A percentile compares a stretch with the other conserved stretches of the same genome.
These are phyloP conservation scores for Tychaedon coryphoeus DNA, from an alignment of 2,113 vertebrate species.

Conservation along the genomic window DNA sequence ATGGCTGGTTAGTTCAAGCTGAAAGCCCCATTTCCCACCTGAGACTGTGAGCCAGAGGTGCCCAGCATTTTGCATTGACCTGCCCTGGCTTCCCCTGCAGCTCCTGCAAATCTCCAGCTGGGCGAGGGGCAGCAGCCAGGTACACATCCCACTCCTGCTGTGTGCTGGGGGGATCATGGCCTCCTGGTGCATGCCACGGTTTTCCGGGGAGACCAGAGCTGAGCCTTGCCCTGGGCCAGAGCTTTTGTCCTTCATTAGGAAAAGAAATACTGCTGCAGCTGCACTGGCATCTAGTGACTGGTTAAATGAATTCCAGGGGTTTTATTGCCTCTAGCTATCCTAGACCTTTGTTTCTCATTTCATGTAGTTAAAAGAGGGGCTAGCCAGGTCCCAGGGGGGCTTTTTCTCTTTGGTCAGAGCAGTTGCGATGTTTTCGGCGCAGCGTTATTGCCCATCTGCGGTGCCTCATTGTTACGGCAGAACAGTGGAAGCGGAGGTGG, in stretches of 20 bases:
- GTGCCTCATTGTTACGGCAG: constrained; percentile 17
- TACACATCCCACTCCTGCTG: rapidly evolving
- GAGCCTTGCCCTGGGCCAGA: not conserved
- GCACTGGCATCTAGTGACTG: constrained; percentile 64
- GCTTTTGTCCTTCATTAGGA: constrained; percentile 36
- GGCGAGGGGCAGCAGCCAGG: rapidly evolving
- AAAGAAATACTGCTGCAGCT: constrained; percentile 63
- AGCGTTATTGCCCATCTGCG: constrained; percentile 26
- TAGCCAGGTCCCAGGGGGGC: constrained; percentile 16
- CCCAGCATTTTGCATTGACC: rapidly evolving
- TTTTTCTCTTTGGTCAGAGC: constrained; percentile 44
- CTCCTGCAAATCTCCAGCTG: not conserved
- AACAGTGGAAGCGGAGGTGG: not conserved
- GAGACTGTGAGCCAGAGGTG: not conserved
- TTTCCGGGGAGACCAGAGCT: not conserved
- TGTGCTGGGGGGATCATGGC: rapidly evolving
- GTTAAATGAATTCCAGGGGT: constrained; percentile 65
- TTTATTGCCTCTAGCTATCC: constrained; percentile 61
- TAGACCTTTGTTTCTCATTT: constrained; percentile 59
- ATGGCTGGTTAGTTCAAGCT: not conserved
- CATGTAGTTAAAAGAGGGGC: constrained; percentile 41
- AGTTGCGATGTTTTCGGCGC: constrained; percentile 22
- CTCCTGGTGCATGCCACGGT: not conserved
- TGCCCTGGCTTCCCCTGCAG: not conserved
- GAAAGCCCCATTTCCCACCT: not conserved